Base-by-base conservation (phyloP, 2,888 invertebrate genomes). In the Apotomis capreana region DNA sequence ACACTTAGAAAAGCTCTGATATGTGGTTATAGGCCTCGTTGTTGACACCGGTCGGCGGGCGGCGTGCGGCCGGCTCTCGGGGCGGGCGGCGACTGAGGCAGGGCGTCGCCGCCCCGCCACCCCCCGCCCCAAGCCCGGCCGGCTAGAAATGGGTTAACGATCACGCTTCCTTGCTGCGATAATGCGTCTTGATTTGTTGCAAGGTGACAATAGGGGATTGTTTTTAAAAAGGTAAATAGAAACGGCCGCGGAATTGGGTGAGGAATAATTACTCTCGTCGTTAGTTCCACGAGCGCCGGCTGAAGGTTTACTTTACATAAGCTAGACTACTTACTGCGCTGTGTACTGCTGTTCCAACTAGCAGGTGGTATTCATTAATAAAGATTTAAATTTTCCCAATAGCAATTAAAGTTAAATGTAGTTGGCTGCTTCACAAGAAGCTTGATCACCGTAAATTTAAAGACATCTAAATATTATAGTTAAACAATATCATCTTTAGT, bases 81-180 rank as follows among this genome's bases (percentile, higher is more conserved):
- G 86, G 87, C 89, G 86, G 89, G 89, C 89, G 89, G 86, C 90
- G 89, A 90, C 90, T 90, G 87, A 68, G 49, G 9, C 10, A 81
- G 82, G 76, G 78, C 74, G 81, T 81, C 68, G 55, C 65, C 70
- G 63, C 37, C 44, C 58, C 55, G 54, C 36, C 54, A 55, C 26
- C 26, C 46, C 52, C 63, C 51, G 46, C 69, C 74, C 76, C 26
- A 26, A 26, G 78, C 80, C 78, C 77, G 77, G 75, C 75, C 73
- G 63, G 75, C 76, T 76, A 79, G 79, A 87, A 83, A 83, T 88
- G 86, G 89, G 89, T 85, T 90, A 91, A 90, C 90, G 90, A 90
- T 90, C 89, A 88, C 84, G 83, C 80, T 83, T 80, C 82, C 84
- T 82, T 70, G 79, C 74, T 75, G 79, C 83, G 84, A 84, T 86